Base-by-base conservation (phyloP, 2,113 vertebrate species). In the Hemiscyllium ocellatum region DNA sequence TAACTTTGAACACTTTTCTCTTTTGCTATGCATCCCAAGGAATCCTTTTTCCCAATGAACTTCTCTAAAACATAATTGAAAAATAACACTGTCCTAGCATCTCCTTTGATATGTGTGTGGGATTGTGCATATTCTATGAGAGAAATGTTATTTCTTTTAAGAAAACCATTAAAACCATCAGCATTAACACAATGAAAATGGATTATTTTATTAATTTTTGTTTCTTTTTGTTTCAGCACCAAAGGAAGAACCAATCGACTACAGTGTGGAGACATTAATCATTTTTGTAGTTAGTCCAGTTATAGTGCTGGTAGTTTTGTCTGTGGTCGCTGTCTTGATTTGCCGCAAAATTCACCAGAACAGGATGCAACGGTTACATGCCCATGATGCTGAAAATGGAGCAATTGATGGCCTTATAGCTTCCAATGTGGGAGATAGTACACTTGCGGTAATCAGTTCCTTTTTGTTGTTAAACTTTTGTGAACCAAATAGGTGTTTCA, bases 391-490 rank as follows among this genome's bases (percentile, higher is more conserved):
- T 0, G 97, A 98, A 96, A 97, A 97, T 96, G 97, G 98, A 56
- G 97, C 97, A 96, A 96, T 97, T 33, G 98, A 98, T 0, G 97
- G 98, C 20, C 98, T 98, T 96, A 98, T 98, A 96, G 96, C 97
- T 93, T 97, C 98, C 96, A 98, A 97, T 89, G 97, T 97, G 52
- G 97, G 97, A 89, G 97, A 98, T 96, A 97, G 97, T 97, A 98
- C 97, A 87, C 97, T 98, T 96, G 98, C 97, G 65, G 97, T 98
- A 96, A 96, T 72, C 80, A 94, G 15, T 50, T 95, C 56, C 13
- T 87, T 95, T 29, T 90, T 0, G 10, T 89, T 85, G 2, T 61
- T 76, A 65, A 83, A n/a, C 37, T 93, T 93, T 19, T 37, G n/a
- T 93, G 19, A 37, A 66, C 0, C 17, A 61, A 91, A 83, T 83